These are phyloP conservation scores for Bryconaethiops microstoma DNA, from an alignment of 2,797 vertebrate genomes.

Conservation along the genomic window DNA sequence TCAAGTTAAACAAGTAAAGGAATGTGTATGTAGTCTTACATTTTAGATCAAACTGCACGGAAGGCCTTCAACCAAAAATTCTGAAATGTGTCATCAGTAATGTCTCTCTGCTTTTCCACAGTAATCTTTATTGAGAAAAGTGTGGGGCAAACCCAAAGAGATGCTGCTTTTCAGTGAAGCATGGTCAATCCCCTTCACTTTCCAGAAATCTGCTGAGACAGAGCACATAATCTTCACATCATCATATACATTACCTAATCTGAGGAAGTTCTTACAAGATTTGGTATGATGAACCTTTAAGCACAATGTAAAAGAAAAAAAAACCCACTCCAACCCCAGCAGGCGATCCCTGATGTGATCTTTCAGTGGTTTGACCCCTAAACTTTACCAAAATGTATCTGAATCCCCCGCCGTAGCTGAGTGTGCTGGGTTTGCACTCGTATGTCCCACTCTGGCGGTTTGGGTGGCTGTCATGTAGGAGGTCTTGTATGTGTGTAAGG, in stretches of 20 bases:
- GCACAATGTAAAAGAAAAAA: background rate
- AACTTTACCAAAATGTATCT: conserved; percentile 32
- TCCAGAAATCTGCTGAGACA: conserved; percentile 22
- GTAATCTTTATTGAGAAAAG: background rate
- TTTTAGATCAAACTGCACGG: background rate
- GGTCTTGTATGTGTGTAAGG: conserved; percentile 32
- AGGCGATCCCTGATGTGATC: conserved; percentile 11
- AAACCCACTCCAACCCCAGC: conserved; percentile 17
- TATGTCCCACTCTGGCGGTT: conserved; percentile 21
- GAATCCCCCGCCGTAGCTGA: conserved; percentile 25
- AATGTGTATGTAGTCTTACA: background rate
- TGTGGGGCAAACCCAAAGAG: conserved; percentile 25
- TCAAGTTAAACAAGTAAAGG: background rate
- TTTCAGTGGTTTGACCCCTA: conserved; percentile 47
- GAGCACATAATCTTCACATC: background rate
- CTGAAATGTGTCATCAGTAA: conserved; percentile 1
- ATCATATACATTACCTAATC: background rate
- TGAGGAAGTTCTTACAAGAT: background rate
- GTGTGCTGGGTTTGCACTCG: conserved; percentile 10
- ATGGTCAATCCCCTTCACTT: conserved; percentile 22
- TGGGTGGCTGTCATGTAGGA: conserved; percentile 35
- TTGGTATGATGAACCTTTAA: background rate
- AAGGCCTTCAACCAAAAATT: background rate
- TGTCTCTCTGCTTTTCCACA: background rate
- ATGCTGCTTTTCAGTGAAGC: background rate